Evolutionary conservation across 2,888 invertebrate species (phyloP), one percentile per base, ranked within the genome.

Genomic region (Tanypteryx hageni): DNA sequence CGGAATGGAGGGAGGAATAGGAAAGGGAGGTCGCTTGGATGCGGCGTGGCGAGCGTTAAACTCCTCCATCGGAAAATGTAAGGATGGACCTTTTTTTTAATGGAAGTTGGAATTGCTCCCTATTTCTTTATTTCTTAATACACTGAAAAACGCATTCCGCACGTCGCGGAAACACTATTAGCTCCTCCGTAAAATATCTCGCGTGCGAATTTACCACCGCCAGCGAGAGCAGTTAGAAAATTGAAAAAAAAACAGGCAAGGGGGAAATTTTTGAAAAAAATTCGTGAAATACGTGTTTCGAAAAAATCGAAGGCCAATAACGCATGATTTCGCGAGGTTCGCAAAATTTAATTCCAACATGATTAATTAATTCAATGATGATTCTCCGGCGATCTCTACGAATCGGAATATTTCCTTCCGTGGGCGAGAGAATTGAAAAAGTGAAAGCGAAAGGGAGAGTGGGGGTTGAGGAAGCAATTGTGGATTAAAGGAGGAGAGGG

Each of bases 61-160:
- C 22, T 27, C 27, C 76, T 76, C 76, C 22, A 76, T 76, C 27
- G 76, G 76, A 76, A 76, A 76, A 76, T 76, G 76, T 76, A 76
- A 76, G 76, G 27, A 27, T 13, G 27, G 27, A 27, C 22, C 22
- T 76, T 27, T 27, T 27, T 27, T 68, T 22, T 18, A 1, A n/a
- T 22, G 11, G 76, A 14, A 76, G 7, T 76, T 13, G 22, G 76
- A 76, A 76, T 76, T 76, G 27, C 76, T 44, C 44, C 44, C 44
- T 10, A 27, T 76, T 76, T 76, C 76, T 76, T 76, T 76, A 76
- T 27, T 76, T 27, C 76, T 76, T 76, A 76, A 76, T 76, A 27
- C 27, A 22, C 10, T 76, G 22, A 13, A 10, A n/a, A 76, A 27
- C 22, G 9, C 76, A 27, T 27, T 44, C 13, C 27, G 22, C 11